Base-by-base conservation (phyloP, 2,797 vertebrate genomes). In the Acomys russatus region DNA sequence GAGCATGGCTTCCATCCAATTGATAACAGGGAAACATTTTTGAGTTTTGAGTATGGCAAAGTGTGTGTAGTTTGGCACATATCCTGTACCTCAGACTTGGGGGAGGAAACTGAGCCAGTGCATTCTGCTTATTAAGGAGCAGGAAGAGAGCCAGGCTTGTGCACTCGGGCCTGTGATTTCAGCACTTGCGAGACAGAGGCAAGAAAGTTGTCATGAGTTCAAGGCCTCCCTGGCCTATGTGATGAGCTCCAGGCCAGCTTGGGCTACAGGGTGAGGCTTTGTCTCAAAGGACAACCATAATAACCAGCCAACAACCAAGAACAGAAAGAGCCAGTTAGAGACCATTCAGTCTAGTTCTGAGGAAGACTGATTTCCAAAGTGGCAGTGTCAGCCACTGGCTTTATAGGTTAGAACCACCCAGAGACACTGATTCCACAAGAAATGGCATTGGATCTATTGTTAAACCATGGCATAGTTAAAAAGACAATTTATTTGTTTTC, bases 371-470 rank as follows among this genome's bases (percentile, higher is more conserved):
- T 25, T 77, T 91, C 18, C 44, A 92, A 86, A 86, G 70, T 25
- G 61, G 12, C n/a, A n/a, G 91, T 59, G 23, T 30, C 51, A 79
- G 4, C 15, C 49, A 28, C 11, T 59, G 49, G 80, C 51, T 87
- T 94, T 35, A 64, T 80, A 87, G 18, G 96, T 93, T 23, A 63
- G 30, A 86, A 91, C 74, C 54, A 22, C 91, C 73, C 38, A 82
- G 51, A 61, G 44, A 64, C 20, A 49, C 3, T 2, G 10, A 85
- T 90, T 96, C 17, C 54, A 33, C 15, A 64, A 79, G n/a, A 54
- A 94, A 70, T 1, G 83, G 0, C 83, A 73, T 44, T 18, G 25
- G 51, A 35, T 6, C 7, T 0, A 22, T 30, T 94, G n/a, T 91
- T 93, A 33, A 93, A 73, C 59, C 25, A 59, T 15, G 23, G 9